These are phyloP conservation scores for Threskiornis aethiopicus DNA, from an alignment of 2,797 vertebrate species.

Conservation along the genomic window DNA sequence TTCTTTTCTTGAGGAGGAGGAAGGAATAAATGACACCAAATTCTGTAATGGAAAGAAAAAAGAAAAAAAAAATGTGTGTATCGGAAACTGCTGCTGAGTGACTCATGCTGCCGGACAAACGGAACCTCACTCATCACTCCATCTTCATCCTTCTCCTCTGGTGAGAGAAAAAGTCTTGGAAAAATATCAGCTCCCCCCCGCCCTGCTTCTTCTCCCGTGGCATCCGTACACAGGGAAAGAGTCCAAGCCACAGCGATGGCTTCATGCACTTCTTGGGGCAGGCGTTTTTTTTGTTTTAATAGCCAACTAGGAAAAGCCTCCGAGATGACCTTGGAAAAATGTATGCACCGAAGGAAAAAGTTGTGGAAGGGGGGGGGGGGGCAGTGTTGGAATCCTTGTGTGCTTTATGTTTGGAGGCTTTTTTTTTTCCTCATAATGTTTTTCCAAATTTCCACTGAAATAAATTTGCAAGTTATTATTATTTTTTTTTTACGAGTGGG, in stretches of 20 bases:
- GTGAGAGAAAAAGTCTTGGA: constrained; percentile 68
- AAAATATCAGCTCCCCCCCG: constrained; percentile 31
- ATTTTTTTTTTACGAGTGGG: constrained; percentile 10
- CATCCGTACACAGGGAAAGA: constrained; percentile 65
- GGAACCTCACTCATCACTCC: constrained; percentile 74
- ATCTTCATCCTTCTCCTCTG: constrained; percentile 68
- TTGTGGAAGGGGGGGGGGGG: background rate
- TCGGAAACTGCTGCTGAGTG: constrained; percentile 70
- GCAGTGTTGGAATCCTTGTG: background rate
- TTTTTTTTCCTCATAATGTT: constrained; percentile 3
- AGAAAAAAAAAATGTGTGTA: background rate
- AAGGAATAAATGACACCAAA: constrained; percentile 58
- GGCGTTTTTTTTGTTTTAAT: constrained; percentile 21
- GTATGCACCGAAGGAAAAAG: constrained; percentile 62
- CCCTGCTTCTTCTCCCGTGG: constrained; percentile 32
- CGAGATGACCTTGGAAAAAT: constrained; percentile 71
- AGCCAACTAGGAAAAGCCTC: constrained; percentile 75
- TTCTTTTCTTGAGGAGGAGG: constrained; percentile 9
- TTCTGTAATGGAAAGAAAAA: constrained; percentile 48
- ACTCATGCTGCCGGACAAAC: constrained; percentile 70
- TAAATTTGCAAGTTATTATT: constrained; percentile 43
- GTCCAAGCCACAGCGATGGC: constrained; percentile 74
- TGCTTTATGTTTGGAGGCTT: constrained; percentile 42
- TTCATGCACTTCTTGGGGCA: constrained; percentile 53
- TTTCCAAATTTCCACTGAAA: constrained; percentile 70